These are phyloP conservation scores for Venturia canescens DNA, from an alignment of 1,140 invertebrate species.

Conservation along the genomic window DNA sequence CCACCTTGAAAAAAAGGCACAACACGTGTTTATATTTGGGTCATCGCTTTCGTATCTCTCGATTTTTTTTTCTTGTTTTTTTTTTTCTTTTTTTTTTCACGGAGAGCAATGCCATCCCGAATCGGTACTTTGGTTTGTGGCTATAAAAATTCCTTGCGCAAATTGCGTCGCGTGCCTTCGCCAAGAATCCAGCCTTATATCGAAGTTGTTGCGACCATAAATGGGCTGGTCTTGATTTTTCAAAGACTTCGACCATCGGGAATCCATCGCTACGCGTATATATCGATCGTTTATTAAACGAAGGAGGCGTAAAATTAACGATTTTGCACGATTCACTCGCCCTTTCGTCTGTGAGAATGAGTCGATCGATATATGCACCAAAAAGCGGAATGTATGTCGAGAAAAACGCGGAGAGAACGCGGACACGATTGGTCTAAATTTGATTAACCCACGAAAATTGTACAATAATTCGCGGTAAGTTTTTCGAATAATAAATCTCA, in stretches of 20 bases:
- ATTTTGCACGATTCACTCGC: neutral
- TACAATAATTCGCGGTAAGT: no score
- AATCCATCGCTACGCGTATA: neutral
- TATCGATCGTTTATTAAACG: neutral
- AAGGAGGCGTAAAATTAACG: neutral
- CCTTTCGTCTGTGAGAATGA: neutral
- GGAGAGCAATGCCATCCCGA: slow-evolving; percentile 52
- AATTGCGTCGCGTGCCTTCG: slow-evolving; percentile 59
- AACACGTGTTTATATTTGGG: slow-evolving; percentile 53
- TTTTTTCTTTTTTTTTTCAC: neutral
- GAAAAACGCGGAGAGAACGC: neutral
- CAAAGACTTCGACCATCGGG: slow-evolving; percentile 34
- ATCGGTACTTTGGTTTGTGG: slow-evolving; percentile 23
- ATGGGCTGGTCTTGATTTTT: slow-evolving; percentile 50
- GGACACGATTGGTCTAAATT: no score
- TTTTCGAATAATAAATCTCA: no score
- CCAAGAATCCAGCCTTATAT: slow-evolving; percentile 54
- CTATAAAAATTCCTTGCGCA: slow-evolving; percentile 56
- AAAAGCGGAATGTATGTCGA: neutral
- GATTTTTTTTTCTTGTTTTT: neutral
- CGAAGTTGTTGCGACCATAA: slow-evolving; percentile 55
- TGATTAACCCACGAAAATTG: no score
- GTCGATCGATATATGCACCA: neutral
- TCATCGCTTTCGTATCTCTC: slow-evolving; percentile 34
- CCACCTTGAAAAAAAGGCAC: slow-evolving; percentile 21